Evolutionary conservation across 2,797 vertebrate genomes (phyloP).

Genomic region (Diplodus puntazzo): DNA sequence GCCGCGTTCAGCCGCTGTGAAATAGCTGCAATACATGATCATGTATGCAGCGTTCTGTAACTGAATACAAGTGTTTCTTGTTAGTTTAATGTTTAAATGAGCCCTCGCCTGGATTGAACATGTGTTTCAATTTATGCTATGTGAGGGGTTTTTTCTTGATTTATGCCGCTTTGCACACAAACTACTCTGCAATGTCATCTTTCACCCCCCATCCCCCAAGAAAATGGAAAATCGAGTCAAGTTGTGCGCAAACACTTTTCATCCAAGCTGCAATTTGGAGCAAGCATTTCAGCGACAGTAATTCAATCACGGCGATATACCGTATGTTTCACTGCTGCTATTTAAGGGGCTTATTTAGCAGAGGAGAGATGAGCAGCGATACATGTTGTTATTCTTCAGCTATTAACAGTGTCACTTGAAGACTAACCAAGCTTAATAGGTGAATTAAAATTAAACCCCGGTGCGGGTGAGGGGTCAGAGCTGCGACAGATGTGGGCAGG

Average conservation of each 20-base stretch:
- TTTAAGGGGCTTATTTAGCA: constrained; percentile 29
- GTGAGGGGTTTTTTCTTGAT: constrained; percentile 59
- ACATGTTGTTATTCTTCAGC: too few species aligned
- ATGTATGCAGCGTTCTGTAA: constrained; percentile 32
- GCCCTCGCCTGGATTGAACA: constrained; percentile 49
- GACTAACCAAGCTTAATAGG: constrained; percentile 5
- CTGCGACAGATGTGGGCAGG: constrained; percentile 66
- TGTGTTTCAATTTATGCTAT: constrained; percentile 68
- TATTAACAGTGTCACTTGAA: not conserved
- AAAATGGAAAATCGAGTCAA: constrained; percentile 44
- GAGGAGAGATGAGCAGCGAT: constrained; percentile 6
- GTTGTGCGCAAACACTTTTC: constrained; percentile 33
- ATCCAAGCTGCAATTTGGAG: constrained; percentile 55
- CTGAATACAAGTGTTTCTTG: constrained; percentile 58
- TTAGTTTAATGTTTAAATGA: constrained; percentile 63
- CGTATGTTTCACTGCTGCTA: constrained; percentile 13
- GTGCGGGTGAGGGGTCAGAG: constrained; percentile 47
- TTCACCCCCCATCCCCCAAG: not conserved
- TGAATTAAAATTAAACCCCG: constrained; percentile 4
- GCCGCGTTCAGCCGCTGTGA: constrained; percentile 48
- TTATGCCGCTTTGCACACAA: constrained; percentile 46
- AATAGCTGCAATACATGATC: constrained; percentile 54
- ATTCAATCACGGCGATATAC: constrained; percentile 38
- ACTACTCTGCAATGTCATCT: constrained; percentile 36
- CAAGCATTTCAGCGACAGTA: constrained; percentile 53